Evolutionary conservation across 2,888 invertebrate species (phyloP).

Genomic region (Rhamnusium bicolor): DNA sequence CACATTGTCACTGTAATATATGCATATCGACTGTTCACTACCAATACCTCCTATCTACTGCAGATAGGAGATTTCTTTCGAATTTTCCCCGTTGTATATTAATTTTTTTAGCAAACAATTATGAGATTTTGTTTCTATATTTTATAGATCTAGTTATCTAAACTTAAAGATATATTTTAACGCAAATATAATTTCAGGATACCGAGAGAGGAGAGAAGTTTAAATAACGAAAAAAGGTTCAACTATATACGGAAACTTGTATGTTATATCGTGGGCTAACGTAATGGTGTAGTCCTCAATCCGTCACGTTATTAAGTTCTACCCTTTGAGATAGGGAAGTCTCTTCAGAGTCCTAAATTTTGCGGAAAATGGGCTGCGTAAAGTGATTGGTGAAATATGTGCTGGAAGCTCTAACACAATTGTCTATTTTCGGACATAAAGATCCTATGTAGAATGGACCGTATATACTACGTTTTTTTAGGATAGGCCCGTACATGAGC

Average conservation of each 20-base stretch:
- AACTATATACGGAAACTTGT: neutral
- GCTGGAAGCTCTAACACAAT: neutral
- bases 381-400: slow-evolving; percentile 24
- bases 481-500: too few species aligned
- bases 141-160: too few species aligned
- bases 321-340: slow-evolving; percentile 5
- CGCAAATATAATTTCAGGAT: too few species aligned
- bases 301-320: slow-evolving; percentile 9
- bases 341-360: slow-evolving; percentile 18
- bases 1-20: too few species aligned
- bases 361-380: slow-evolving; percentile 9
- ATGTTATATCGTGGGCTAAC: neutral
- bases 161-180: too few species aligned
- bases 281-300: neutral
- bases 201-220: too few species aligned
- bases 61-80: too few species aligned
- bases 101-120: too few species aligned
- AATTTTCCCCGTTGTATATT: too few species aligned
- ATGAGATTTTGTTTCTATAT: too few species aligned
- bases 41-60: too few species aligned
- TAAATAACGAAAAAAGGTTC: neutral
- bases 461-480: neutral
- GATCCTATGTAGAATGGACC: neutral
- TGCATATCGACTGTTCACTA: too few species aligned
- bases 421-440: slow-evolving; percentile 3